phyloP scores from a whole-genome alignment of 2,113 vertebrate genomes.

The Chionis minor region DNA sequence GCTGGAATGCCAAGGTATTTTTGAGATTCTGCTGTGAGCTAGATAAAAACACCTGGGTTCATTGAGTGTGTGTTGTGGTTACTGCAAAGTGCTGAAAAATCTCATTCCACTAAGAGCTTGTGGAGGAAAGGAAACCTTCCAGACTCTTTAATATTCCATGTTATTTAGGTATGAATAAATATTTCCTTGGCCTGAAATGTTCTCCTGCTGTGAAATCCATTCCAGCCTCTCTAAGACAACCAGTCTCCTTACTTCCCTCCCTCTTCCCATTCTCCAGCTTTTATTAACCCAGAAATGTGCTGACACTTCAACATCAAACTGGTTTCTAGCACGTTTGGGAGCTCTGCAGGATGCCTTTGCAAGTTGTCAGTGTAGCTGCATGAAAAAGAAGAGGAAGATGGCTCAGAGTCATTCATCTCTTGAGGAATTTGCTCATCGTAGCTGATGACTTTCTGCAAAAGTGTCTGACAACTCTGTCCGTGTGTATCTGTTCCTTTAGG shows the following conservation, averaged over 20 bases:
- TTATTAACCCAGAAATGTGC: constrained; percentile 27
- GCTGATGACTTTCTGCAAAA: background rate
- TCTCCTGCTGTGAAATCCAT: constrained; percentile 34
- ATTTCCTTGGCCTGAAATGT: constrained; percentile 15
- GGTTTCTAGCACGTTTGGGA: background rate
- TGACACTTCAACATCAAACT: background rate
- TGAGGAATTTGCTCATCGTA: background rate
- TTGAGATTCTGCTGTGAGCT: background rate
- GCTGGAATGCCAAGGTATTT: background rate
- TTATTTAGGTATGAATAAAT: constrained; percentile 8
- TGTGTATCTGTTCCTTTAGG: background rate
- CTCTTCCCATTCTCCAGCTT: background rate
- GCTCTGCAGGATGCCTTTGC: background rate
- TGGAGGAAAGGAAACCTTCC: background rate
- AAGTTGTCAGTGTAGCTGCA: background rate
- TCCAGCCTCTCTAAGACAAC: background rate
- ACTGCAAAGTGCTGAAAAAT: background rate
- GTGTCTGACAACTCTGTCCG: background rate
- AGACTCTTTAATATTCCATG: background rate
- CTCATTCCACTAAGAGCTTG: background rate
- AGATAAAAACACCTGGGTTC: background rate
- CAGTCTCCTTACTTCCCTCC: background rate
- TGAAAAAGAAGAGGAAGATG: background rate
- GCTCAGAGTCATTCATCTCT: background rate
- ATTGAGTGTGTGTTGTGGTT: background rate